A percentile compares a stretch with the other conserved stretches of the same genome.
Evolutionary conservation across 2,797 vertebrate genomes (phyloP).

Genomic region (Staurois parvus): DNA sequence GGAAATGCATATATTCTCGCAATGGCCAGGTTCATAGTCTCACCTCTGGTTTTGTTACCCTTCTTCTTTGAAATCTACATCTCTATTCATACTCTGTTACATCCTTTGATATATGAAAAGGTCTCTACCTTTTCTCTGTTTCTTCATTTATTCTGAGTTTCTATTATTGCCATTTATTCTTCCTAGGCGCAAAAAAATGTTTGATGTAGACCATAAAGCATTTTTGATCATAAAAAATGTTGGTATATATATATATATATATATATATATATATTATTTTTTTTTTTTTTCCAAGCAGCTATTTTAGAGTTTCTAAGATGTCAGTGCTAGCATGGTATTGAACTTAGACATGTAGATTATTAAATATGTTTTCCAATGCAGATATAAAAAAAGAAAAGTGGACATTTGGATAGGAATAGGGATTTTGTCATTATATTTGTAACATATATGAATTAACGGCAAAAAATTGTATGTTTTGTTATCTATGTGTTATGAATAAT

Average conservation of each 20-base stretch:
- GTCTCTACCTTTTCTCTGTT: slow-evolving; percentile 8
- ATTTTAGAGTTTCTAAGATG: no score
- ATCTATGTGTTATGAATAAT: no score
- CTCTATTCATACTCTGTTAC: slow-evolving; percentile 8
- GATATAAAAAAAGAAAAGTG: no score
- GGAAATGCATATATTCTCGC: neutral
- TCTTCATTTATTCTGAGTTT: slow-evolving; percentile 20
- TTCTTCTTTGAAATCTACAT: slow-evolving; percentile 31
- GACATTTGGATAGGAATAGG: no score
- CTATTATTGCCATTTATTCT: slow-evolving; percentile 39
- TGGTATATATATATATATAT: no score
- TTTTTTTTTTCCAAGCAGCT: neutral
- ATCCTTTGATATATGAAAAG: slow-evolving; percentile 48
- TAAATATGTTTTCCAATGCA: no score
- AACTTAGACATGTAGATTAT: no score
- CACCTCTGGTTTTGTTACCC: slow-evolving; percentile 4
- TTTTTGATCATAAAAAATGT: slow-evolving; percentile 21
- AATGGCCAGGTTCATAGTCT: neutral
- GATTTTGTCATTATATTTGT: no score
- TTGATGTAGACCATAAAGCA: slow-evolving; percentile 43
- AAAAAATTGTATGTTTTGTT: no score
- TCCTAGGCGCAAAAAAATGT: slow-evolving; percentile 24
- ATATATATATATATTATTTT: no score
- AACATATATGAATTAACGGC: no score
- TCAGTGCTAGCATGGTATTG: no score